phyloP scores from a whole-genome alignment of 2,797 vertebrate genomes.

The Characodon lateralis region DNA sequence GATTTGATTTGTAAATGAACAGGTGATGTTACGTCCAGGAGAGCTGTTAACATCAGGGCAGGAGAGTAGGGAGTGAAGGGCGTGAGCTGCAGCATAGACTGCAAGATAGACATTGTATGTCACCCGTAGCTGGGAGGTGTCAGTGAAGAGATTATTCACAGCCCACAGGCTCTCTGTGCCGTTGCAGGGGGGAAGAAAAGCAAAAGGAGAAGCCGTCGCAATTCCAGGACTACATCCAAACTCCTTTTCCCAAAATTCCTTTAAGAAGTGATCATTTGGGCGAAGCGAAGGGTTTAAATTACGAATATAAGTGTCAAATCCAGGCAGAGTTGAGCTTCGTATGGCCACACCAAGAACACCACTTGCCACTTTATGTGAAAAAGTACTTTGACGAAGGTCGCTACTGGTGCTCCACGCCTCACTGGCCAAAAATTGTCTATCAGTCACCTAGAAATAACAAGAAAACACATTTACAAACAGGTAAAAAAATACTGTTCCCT shows the following conservation, averaged over 20 bases:
- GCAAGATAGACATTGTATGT: slow-evolving; percentile 80
- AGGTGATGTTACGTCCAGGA: slow-evolving; percentile 39
- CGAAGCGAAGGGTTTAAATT: slow-evolving; percentile 62
- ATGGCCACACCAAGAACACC: slow-evolving; percentile 82
- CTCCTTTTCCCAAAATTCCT: slow-evolving; percentile 72
- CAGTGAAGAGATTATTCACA: slow-evolving; percentile 64
- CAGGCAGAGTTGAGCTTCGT: slow-evolving; percentile 69
- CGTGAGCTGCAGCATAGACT: slow-evolving; percentile 77
- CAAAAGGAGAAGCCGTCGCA: background rate
- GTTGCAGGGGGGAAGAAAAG: slow-evolving; percentile 58
- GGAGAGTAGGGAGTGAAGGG: slow-evolving; percentile 72
- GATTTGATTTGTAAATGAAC: slow-evolving; percentile 56
- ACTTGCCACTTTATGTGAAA: slow-evolving; percentile 58
- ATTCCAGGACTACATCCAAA: slow-evolving; percentile 69
- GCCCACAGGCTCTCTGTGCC: slow-evolving; percentile 69
- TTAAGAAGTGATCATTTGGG: slow-evolving; percentile 63
- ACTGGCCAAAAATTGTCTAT: slow-evolving; percentile 79
- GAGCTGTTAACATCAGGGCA: slow-evolving; percentile 49
- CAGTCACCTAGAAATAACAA: slow-evolving; percentile 58
- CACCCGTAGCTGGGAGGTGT: slow-evolving; percentile 71
- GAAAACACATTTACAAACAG: background rate
- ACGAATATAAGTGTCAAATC: slow-evolving; percentile 70
- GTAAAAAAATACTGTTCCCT: slow-evolving; percentile 34
- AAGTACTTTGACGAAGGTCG: slow-evolving; percentile 58
- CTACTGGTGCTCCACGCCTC: slow-evolving; percentile 81